phyloP scores from a whole-genome alignment of 2,113 vertebrate genomes.

The Physeter macrocephalus region DNA sequence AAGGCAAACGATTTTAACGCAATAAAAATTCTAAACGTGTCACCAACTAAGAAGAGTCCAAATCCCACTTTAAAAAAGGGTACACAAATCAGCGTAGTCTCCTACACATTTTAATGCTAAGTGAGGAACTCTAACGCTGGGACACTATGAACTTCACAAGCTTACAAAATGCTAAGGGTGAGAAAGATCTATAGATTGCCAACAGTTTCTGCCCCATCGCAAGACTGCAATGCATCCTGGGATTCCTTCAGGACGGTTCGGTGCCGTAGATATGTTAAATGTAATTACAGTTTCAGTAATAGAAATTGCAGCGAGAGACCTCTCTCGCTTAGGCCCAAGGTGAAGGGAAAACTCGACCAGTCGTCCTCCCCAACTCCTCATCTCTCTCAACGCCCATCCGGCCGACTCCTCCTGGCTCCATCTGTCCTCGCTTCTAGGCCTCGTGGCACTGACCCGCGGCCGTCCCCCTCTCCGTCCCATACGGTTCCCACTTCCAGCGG shows the following conservation, averaged over 20 bases:
- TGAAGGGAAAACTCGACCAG: not conserved
- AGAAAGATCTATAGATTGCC: constrained; percentile 3
- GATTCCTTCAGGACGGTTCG: constrained; percentile 41
- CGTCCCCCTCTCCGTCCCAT: not conserved
- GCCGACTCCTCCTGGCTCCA: not conserved
- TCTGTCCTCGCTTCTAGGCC: not conserved
- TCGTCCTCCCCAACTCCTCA: not conserved
- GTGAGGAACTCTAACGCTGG: not conserved
- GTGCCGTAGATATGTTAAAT: constrained; percentile 8
- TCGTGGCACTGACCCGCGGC: constrained; percentile 3
- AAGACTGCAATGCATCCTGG: constrained; percentile 64
- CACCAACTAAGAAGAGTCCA: not conserved
- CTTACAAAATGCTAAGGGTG: not conserved
- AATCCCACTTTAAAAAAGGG: not conserved
- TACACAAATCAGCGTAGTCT: not conserved
- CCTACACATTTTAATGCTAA: not conserved
- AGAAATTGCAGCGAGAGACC: not conserved
- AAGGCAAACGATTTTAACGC: not conserved
- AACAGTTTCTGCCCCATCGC: constrained; percentile 10
- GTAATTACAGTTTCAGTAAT: constrained; percentile 4
- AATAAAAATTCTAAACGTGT: constrained; percentile 19
- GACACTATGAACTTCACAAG: not conserved
- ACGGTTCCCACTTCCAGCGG: not conserved
- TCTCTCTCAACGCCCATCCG: not conserved
- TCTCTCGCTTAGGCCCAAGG: not conserved